Conservation (phyloP, 2,888 invertebrate genomes). For the Meta bourneti region DNA sequence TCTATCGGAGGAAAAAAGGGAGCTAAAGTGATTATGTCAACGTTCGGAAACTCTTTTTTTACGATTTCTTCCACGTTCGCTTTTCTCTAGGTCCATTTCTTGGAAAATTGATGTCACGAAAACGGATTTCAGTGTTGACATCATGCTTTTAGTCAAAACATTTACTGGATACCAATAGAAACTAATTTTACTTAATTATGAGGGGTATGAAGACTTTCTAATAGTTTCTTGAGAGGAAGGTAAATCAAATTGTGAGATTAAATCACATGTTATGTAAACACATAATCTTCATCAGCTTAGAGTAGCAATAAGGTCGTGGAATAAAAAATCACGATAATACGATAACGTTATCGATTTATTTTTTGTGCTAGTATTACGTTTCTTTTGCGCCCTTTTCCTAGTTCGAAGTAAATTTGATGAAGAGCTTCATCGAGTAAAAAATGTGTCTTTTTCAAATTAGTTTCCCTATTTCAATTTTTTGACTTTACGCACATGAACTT, state of each 20-base stretch:
- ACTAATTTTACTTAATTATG: not conserved
- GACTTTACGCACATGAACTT: no score
- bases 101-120: constrained; percentile 19
- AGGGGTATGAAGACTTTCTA: not conserved
- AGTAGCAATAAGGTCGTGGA: not conserved
- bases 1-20: constrained; percentile 28
- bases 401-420: not conserved
- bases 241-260: not conserved
- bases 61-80: not conserved
- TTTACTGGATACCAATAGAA: not conserved
- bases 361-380: not conserved
- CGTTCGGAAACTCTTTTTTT: constrained; percentile 38
- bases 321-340: not conserved
- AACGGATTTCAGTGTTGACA: not conserved
- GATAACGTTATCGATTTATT: not conserved
- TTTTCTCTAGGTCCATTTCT: constrained; percentile 22
- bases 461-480: no score
- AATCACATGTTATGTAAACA: not conserved
- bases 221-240: not conserved
- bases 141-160: not conserved
- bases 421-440: no score
- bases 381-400: not conserved
- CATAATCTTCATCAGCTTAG: not conserved
- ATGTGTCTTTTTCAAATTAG: no score
- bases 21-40: constrained; percentile 59